phyloP scores from a whole-genome alignment of 2,113 vertebrate species.

The Caracal caracal region DNA sequence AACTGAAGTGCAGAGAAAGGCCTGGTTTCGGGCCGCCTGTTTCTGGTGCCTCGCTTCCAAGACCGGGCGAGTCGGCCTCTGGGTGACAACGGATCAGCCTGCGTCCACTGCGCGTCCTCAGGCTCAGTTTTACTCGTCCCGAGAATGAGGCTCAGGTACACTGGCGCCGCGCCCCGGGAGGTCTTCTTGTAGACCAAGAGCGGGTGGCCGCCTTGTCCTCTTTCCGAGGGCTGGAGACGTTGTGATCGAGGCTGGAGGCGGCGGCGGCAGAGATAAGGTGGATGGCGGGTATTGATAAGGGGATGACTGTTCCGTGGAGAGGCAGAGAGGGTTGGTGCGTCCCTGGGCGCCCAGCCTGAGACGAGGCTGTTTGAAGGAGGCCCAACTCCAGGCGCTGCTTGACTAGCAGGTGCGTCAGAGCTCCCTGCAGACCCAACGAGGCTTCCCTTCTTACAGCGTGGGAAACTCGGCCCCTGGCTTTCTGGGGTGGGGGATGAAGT shows the following conservation, averaged over 20 bases:
- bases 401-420: neutral
- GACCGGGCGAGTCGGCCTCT: neutral
- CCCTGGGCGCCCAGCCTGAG: rapidly evolving
- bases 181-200: neutral
- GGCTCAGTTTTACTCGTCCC: neutral
- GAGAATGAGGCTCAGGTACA: neutral
- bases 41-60: neutral
- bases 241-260: neutral
- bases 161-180: too few species aligned
- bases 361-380: neutral
- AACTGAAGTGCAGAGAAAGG: neutral
- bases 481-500: neutral
- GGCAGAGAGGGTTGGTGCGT: neutral
- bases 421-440: neutral
- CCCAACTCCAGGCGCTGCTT: neutral
- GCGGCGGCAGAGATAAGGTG: neutral
- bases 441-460: neutral
- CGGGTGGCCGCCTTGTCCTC: neutral
- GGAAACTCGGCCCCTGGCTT: neutral
- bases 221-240: neutral
- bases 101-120: neutral
- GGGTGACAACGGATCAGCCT: neutral
- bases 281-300: too few species aligned
- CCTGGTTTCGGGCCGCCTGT: neutral
- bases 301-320: neutral